Conservation (phyloP, 1,140 invertebrate species). For the Leptinotarsa lineolata region DNA sequence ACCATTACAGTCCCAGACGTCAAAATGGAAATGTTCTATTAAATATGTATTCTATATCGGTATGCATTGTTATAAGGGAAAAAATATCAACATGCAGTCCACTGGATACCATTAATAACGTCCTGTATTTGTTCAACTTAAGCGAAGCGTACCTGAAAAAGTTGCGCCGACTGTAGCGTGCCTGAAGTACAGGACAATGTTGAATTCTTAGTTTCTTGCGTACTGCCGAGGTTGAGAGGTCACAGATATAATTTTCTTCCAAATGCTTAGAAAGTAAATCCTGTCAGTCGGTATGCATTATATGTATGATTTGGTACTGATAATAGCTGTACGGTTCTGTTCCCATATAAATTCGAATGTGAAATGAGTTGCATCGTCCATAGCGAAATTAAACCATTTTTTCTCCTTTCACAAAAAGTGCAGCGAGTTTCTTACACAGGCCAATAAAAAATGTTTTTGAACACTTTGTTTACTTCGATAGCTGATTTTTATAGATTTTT, state of each 20-base stretch:
- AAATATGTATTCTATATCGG: slow-evolving; percentile 15
- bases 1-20: background rate
- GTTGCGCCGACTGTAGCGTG: slow-evolving; percentile 2
- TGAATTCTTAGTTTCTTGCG: slow-evolving; percentile 28
- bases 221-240: slow-evolving; percentile 24
- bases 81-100: slow-evolving; percentile 18
- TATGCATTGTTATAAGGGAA: slow-evolving; percentile 21
- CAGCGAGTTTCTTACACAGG: too few relatives aligned
- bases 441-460: too few relatives aligned
- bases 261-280: slow-evolving; percentile 28
- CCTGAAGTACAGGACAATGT: slow-evolving; percentile 25
- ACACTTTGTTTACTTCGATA: too few relatives aligned
- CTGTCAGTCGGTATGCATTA: background rate
- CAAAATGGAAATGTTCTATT: background rate
- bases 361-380: background rate
- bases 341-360: slow-evolving; percentile 7
- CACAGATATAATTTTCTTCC: slow-evolving; percentile 28
- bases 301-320: background rate
- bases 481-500: too few relatives aligned
- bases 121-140: slow-evolving; percentile 30
- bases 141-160: slow-evolving; percentile 27
- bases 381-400: too few relatives aligned
- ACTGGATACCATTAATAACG: slow-evolving; percentile 27
- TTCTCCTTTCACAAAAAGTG: too few relatives aligned
- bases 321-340: background rate